phyloP scores from a whole-genome alignment of 2,113 vertebrate genomes.

The Patagioenas fasciata region DNA sequence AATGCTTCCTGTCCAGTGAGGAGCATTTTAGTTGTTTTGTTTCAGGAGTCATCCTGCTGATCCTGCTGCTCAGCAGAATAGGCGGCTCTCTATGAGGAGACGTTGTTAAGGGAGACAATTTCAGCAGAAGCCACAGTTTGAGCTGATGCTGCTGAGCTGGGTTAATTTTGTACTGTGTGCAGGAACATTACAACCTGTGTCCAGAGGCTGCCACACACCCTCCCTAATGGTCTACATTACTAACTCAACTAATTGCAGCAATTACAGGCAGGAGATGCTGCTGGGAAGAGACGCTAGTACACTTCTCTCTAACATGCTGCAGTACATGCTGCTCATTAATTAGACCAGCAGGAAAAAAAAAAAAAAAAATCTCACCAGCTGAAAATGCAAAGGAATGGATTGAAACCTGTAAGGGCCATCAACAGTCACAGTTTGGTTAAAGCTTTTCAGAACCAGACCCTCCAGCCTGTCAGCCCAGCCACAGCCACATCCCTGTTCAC shows the following conservation, averaged over 20 bases:
- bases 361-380: neutral
- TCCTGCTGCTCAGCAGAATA: neutral
- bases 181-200: conserved; percentile 26
- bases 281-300: conserved; percentile 54
- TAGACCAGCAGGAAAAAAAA: neutral
- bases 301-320: conserved; percentile 49
- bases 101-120: neutral
- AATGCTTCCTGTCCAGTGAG: neutral
- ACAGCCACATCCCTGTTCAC: neutral
- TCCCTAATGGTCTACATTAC: conserved; percentile 66
- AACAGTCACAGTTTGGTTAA: neutral
- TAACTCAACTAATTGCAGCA: conserved; percentile 76
- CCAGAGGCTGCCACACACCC: conserved; percentile 47
- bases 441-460: neutral
- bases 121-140: neutral
- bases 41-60: neutral
- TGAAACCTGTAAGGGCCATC: neutral
- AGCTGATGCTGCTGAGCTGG: neutral
- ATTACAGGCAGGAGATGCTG: conserved; percentile 70
- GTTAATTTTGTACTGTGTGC: conserved; percentile 33
- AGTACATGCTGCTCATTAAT: conserved; percentile 55
- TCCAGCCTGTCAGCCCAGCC: neutral
- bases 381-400: neutral
- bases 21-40: neutral
- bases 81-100: neutral